A percentile compares a stretch with the other conserved stretches of the same genome.
These are phyloP conservation scores for Oceanodroma leucorhoa DNA, from an alignment of 2,797 vertebrate genomes.

Conservation along the genomic window DNA sequence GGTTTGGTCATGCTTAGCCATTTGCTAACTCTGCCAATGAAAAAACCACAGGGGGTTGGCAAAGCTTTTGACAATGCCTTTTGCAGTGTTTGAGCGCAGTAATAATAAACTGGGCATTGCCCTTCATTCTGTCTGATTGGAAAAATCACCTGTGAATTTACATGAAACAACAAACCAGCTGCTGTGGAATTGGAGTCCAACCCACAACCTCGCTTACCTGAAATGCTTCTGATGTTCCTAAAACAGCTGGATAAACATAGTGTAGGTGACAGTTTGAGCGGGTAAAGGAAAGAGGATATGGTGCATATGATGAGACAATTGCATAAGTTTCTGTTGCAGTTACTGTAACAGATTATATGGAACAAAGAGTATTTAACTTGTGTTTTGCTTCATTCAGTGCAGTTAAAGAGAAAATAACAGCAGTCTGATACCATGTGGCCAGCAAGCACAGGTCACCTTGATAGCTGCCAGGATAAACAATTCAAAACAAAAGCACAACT, in stretches of 20 bases:
- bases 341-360: background rate
- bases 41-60: background rate
- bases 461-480: background rate
- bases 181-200: background rate
- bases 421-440: background rate
- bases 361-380: background rate
- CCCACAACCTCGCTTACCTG: background rate
- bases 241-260: background rate
- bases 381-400: background rate
- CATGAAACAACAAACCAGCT: background rate
- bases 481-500: background rate
- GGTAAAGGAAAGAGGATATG: background rate
- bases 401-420: background rate
- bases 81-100: background rate
- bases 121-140: background rate
- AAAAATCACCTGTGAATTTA: conserved; percentile 17
- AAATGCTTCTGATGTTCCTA: background rate
- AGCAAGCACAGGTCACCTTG: background rate
- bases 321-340: background rate
- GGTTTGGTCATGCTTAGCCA: background rate
- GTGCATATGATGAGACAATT: background rate
- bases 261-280: background rate
- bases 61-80: background rate
- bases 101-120: background rate
- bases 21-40: conserved; percentile 1